phyloP scores from a whole-genome alignment of 2,797 vertebrate species.

The Pseudocheirus occidentalis region DNA sequence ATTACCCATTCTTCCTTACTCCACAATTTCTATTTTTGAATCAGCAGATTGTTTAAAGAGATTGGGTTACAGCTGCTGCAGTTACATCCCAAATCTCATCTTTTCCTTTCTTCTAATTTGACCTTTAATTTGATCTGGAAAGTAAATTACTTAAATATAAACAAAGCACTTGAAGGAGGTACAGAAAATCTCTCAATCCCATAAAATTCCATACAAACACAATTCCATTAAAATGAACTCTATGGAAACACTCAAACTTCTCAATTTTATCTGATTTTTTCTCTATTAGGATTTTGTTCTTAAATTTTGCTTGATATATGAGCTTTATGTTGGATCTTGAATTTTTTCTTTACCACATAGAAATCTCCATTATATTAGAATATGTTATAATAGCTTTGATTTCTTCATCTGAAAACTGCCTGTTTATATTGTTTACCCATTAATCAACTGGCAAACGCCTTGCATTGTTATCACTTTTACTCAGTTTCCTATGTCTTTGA shows the following conservation, averaged over 20 bases:
- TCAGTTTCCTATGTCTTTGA: neutral
- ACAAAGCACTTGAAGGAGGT: neutral
- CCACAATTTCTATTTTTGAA: neutral
- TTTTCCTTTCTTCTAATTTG: neutral
- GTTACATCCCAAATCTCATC: neutral
- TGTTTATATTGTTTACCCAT: neutral
- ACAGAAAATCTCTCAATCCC: constrained; percentile 23
- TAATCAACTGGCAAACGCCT: neutral
- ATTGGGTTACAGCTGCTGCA: neutral
- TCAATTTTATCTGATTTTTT: constrained; percentile 5
- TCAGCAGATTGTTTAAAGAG: neutral
- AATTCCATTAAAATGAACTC: constrained; percentile 28
- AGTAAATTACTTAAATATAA: constrained; percentile 26
- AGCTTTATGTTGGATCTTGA: neutral
- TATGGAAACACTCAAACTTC: neutral
- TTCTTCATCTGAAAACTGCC: neutral
- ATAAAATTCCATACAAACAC: neutral
- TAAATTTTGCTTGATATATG: constrained; percentile 5
- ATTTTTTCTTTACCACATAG: neutral
- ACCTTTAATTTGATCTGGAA: neutral
- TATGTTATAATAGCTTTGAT: neutral
- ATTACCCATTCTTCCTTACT: neutral
- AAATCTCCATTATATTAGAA: neutral
- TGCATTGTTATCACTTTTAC: neutral
- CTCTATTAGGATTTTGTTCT: neutral